Base-by-base conservation (phyloP, 1,140 invertebrate species). In the Papilio aristodemus region DNA sequence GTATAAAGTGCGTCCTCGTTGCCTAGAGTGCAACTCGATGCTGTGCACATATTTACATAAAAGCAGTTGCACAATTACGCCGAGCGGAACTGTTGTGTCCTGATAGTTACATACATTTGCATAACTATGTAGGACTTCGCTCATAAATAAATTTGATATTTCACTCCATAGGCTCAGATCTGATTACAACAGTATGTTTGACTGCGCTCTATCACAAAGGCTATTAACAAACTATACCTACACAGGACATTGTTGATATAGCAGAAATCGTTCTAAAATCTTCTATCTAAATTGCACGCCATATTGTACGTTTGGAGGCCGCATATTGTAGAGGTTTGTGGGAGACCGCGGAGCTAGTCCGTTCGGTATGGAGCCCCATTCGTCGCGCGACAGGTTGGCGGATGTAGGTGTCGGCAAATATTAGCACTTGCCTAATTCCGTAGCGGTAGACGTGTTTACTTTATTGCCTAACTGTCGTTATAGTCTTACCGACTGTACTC, bases 391-490 rank as follows among this genome's bases (percentile, higher is more conserved):
- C 82, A 82, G 80, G 81, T 84, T 84, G 80, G 80, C 81, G 81
- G 80, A 85, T 82, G 88, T 89, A 84, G 86, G 86, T 83, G 86
- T 89, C 73, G 77, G 85, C 88, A 90, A 89, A 90, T 89, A 90
- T 90, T 89, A 80, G 81, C 77, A 80, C 83, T 89, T 83, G 79
- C 86, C 79, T 83, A 89, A 88, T 86, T 80, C 73, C 78, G 75
- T 81, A 72, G 68, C 70, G 69, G 71, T 71, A 74, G 64, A 75
- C 73, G 70, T 82, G 77, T 87, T 89, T 84, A 77, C 74, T 70
- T 79, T 84, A 83, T 89, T 87, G 79, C 81, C 76, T 82, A 85
- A 82, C 77, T 70, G 68, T 43, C 66, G 36, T 62, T 62, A 62
- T 62, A 38, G 59, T 38, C 32, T 38, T 62, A 38, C 59, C 14